Percentiles rank a stretch among this genome's conserved stretches.
These are phyloP conservation scores for Piscicola geometra DNA, from an alignment of 2,888 invertebrate species.

Conservation along the genomic window DNA sequence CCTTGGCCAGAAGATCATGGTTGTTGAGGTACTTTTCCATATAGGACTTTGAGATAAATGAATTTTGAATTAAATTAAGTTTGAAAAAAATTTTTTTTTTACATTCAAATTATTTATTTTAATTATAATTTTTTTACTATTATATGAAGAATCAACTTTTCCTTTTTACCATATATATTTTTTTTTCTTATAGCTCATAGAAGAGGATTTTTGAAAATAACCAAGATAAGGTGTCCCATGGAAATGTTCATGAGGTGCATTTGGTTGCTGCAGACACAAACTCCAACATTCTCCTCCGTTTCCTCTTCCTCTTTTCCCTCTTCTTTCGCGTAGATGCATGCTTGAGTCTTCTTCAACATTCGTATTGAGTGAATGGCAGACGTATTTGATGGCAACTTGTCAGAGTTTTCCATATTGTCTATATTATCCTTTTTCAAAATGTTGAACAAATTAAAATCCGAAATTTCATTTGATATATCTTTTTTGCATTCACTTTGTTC, in stretches of 20 bases:
- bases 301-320: constrained; percentile 57
- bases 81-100: not conserved
- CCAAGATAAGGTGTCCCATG: constrained; percentile 34
- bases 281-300: constrained; percentile 65
- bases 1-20: constrained; percentile 13
- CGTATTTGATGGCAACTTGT: not conserved
- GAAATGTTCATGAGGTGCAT: constrained; percentile 59
- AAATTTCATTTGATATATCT: not conserved
- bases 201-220: too few relatives aligned
- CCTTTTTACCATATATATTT: too few relatives aligned
- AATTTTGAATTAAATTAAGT: not conserved
- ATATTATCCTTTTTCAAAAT: not conserved
- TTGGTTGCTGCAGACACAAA: constrained; percentile 89
- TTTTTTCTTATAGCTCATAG: too few relatives aligned
- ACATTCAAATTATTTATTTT: too few relatives aligned
- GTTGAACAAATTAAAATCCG: not conserved
- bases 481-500: not conserved
- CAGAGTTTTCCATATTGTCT: not conserved
- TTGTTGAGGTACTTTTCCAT: constrained; percentile 32
- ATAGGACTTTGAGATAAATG: constrained; percentile 20
- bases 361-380: not conserved
- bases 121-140: too few relatives aligned
- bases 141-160: too few relatives aligned
- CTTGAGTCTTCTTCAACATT: not conserved
- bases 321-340: constrained; percentile 8